These are phyloP conservation scores for Alfaro cultratus DNA, from an alignment of 2,797 vertebrate genomes.

Conservation along the genomic window DNA sequence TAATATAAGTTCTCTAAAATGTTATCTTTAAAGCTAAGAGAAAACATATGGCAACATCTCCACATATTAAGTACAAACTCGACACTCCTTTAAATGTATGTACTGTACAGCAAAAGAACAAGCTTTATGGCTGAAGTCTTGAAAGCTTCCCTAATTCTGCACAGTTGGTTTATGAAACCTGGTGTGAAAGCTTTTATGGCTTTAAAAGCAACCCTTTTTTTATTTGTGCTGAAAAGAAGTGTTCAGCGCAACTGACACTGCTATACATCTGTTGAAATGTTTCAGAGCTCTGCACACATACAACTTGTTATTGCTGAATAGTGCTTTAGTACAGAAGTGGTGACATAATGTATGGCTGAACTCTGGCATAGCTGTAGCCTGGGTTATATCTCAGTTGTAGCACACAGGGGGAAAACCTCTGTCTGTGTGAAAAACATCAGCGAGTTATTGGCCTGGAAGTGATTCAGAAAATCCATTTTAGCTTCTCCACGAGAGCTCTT, in stretches of 20 bases:
- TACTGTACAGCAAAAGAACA: not conserved
- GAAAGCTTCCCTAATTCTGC: not conserved
- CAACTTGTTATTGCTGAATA: constrained; percentile 8
- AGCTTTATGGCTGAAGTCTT: not conserved
- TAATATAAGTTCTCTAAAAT: not conserved
- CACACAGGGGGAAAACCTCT: constrained; percentile 54
- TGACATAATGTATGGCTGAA: constrained; percentile 24
- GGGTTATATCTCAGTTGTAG: constrained; percentile 48
- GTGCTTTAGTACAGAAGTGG: constrained; percentile 1
- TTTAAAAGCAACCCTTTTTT: not conserved
- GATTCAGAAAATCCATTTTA: constrained; percentile 73
- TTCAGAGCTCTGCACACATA: not conserved
- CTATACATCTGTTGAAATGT: constrained; percentile 1
- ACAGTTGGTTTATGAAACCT: not conserved
- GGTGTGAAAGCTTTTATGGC: not conserved
- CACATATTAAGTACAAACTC: not conserved
- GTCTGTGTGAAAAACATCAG: constrained; percentile 64
- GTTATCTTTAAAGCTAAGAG: not conserved
- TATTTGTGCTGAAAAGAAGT: not conserved
- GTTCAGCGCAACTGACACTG: not conserved
- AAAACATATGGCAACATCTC: not conserved
- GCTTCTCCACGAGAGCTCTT: constrained; percentile 62
- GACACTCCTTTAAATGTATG: not conserved
- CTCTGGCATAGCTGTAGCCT: constrained; percentile 39
- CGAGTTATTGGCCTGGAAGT: constrained; percentile 55